Base-by-base conservation (phyloP, 2,113 vertebrate genomes). In the Chaenocephalus aceratus region DNA sequence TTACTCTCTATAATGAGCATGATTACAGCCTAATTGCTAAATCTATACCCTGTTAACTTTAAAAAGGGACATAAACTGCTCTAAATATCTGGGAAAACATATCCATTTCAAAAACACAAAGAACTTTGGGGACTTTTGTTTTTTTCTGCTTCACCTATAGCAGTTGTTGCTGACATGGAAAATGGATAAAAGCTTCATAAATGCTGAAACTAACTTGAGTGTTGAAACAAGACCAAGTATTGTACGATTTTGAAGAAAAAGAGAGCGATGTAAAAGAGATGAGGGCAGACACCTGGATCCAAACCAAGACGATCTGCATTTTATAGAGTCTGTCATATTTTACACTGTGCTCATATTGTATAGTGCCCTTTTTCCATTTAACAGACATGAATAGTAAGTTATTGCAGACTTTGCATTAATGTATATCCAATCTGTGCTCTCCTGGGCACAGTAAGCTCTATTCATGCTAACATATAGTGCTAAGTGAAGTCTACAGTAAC, bases 11-110 rank as follows among this genome's bases (percentile, higher is more conserved):
- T 94, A 96, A 96, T 96, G 94, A 94, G 93, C 86, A 82, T 94
- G 92, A 96, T 96, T 95, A 94, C 88, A 51, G 83, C 88, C 87
- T 95, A 96, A 96, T 95, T 95, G 93, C 94, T 94, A 91, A 95
- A 94, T 95, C 93, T 95, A 93, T 92, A 93, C 91, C 92, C 93
- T 93, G 93, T 94, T 94, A 92, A 93, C 87, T 95, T 95, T 93
- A 95, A 94, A 30, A 41, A 95, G 91, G 86, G 86, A 91, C 85
- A 81, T 90, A 92, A 95, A 95, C 89, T 91, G 88, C 90, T 78
- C 90, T 89, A 93, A 94, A 95, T 94, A 94, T 94, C 93, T 94
- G 85, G 91, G 88, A 95, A 95, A 95, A 94, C 92, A 94, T 93
- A 94, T 92, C 91, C 59, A 89, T 94, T 94, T 94, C 89, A 91